phyloP scores from a whole-genome alignment of 2,888 invertebrate species.

The Sialis lutaria region DNA sequence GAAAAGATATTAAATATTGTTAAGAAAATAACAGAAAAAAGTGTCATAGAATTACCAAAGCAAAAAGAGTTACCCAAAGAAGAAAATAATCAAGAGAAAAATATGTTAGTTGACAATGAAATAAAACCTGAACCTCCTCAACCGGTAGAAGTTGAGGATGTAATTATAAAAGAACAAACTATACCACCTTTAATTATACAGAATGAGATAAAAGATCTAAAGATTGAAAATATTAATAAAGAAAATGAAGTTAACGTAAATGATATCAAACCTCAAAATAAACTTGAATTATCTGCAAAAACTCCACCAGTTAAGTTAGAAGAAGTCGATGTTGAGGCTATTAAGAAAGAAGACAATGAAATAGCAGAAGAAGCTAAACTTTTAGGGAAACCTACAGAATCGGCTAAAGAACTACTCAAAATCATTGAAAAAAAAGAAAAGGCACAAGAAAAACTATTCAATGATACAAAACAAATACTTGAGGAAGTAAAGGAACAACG shows the following conservation, averaged over 20 bases:
- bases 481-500: conserved; percentile 39
- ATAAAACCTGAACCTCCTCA: conserved; percentile 20
- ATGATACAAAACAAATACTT: conserved; percentile 46
- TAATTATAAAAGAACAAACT: conserved; percentile 12
- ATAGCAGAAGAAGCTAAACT: conserved; percentile 23
- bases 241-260: conserved; percentile 11
- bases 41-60: neutral
- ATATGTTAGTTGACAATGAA: conserved; percentile 2
- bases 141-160: conserved; percentile 20
- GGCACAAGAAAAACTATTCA: conserved; percentile 46
- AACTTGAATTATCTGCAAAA: conserved; percentile 2
- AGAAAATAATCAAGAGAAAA: conserved; percentile 2
- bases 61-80: neutral
- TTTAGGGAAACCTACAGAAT: conserved; percentile 18
- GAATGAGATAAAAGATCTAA: conserved; percentile 9
- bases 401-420: conserved; percentile 30
- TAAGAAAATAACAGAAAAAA: too few relatives aligned
- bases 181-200: conserved; percentile 10
- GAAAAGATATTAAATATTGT: too few relatives aligned
- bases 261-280: conserved; percentile 7
- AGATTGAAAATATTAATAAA: conserved; percentile 8
- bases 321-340: conserved; percentile 1
- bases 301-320: neutral
- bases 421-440: conserved; percentile 49
- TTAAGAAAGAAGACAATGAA: conserved; percentile 24